Base-by-base conservation (phyloP, 2,797 vertebrate species). In the Darevskia mixta region DNA sequence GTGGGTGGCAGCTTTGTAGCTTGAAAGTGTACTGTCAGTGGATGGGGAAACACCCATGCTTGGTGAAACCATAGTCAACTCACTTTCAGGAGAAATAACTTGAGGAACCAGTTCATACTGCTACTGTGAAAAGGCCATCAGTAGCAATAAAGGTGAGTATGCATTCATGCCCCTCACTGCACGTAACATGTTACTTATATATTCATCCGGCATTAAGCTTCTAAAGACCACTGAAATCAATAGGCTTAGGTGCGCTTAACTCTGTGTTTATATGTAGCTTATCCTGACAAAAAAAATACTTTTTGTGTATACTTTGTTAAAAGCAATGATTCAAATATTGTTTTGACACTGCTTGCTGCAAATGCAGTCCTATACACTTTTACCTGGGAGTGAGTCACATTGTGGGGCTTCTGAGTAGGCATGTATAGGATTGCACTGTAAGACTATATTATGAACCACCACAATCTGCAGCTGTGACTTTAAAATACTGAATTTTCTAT, bases 31-130 rank as follows among this genome's bases (percentile, higher is more conserved):
- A 76, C 43, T 5, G 18, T 67, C 61, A 83, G 27, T 82, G 43
- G 11, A 83, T 69, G 81, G 75, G 64, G 17, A 83, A 83, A 88
- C 82, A 88, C 27, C 81, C 81, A 79, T 69, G 27, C 20, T 79
- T 78, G 55, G 79, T 73, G 38, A 66, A 82, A 66, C 71, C 41
- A 71, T 69, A 83, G 35, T 64, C 17, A 83, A 88, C 35, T 78
- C 38, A 43, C 29, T 81, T 64, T 82, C 79, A 75, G 55, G 49
- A 41, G 29, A 69, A 71, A 79, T 83, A 88, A 83, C 73, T 43
- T 78, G 76, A 88, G 69, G 78, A 71, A 66, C 73, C 66, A 77
- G 81, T 71, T 88, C 83, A 17, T 55, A 9, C 35, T 69, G 35
- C 66, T 55, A 71, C 38, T 25, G 32, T 35, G n/a, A 72, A 73